Evolutionary conservation across 1,140 invertebrate species (phyloP).

Genomic region (Lordiphosa collinella): DNA sequence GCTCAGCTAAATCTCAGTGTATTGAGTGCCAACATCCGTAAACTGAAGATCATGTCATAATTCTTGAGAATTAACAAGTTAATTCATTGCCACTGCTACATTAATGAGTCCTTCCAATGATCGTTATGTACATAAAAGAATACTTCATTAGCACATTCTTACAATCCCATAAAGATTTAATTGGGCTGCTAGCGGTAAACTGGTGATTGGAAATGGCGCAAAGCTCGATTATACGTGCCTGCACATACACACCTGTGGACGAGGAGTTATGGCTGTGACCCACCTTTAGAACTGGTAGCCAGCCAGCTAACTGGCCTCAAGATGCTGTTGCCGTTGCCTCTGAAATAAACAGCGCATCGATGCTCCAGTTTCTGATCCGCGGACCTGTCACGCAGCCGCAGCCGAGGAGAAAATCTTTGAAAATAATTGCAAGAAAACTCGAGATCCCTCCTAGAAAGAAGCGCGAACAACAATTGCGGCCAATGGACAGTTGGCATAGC

Average conservation of each 20-base stretch:
- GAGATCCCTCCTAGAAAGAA: slow-evolving; percentile 63
- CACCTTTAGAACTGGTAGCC: slow-evolving; percentile 64
- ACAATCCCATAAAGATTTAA: slow-evolving; percentile 55
- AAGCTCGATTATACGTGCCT: slow-evolving; percentile 32
- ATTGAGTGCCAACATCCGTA: slow-evolving; percentile 14
- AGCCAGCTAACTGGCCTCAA: not conserved
- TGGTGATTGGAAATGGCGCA: slow-evolving; percentile 60
- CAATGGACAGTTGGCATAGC: slow-evolving; percentile 22
- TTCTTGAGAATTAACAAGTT: not conserved
- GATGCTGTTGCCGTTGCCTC: slow-evolving; percentile 21
- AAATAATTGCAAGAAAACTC: slow-evolving; percentile 73
- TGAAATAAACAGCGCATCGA: slow-evolving; percentile 49
- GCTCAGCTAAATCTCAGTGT: too few species aligned
- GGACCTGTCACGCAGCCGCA: slow-evolving; percentile 68
- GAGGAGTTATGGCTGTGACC: slow-evolving; percentile 71
- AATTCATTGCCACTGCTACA: not conserved
- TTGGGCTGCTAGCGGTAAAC: slow-evolving; percentile 61
- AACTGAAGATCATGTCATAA: slow-evolving; percentile 29
- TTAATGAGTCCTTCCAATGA: slow-evolving; percentile 10
- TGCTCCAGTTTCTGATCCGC: slow-evolving; percentile 69
- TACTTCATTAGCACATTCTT: slow-evolving; percentile 66
- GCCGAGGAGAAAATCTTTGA: slow-evolving; percentile 63
- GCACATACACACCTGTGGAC: slow-evolving; percentile 15
- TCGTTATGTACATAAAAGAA: slow-evolving; percentile 10
- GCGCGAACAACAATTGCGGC: slow-evolving; percentile 43